These are phyloP conservation scores for Trididemnum miniatum DNA, from an alignment of 23 tunicate species.

Conservation along the genomic window DNA sequence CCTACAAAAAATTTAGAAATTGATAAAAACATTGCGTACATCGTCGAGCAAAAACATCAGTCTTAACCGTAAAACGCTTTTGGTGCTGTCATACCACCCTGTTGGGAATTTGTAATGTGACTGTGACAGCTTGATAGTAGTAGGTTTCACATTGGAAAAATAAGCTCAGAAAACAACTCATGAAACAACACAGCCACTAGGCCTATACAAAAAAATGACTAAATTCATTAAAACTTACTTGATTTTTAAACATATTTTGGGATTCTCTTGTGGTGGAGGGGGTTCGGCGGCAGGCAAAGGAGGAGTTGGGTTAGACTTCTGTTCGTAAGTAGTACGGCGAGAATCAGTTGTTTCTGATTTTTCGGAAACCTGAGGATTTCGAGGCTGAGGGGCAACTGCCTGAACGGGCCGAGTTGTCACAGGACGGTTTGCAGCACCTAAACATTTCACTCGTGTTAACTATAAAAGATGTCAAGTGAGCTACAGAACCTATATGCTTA, in stretches of 20 bases:
- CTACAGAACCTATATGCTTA: no score
- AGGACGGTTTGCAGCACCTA: slow-evolving; percentile 28
- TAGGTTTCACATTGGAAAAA: no score
- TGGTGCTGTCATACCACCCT: no score
- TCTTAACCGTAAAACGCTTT: no score
- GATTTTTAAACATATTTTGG: slow-evolving; percentile 78
- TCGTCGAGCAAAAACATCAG: no score
- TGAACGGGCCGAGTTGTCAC: slow-evolving; percentile 53
- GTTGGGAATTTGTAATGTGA: no score
- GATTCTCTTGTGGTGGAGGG: slow-evolving; percentile 61
- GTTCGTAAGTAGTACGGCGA: not conserved
- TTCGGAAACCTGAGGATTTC: slow-evolving; percentile 38
- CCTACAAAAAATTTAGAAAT: no score
- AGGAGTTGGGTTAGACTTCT: not conserved
- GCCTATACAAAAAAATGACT: not conserved
- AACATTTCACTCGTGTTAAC: no score
- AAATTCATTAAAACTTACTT: slow-evolving; percentile 36
- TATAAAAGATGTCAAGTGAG: no score
- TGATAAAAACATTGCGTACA: no score
- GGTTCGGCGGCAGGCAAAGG: not conserved
- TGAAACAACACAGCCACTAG: not conserved
- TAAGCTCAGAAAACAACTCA: no score
- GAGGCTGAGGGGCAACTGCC: slow-evolving; percentile 71
- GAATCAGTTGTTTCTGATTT: slow-evolving; percentile 1
- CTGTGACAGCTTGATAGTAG: no score